Evolutionary conservation across 2,797 vertebrate genomes (phyloP).

Genomic region (Macroramphosus scolopax): DNA sequence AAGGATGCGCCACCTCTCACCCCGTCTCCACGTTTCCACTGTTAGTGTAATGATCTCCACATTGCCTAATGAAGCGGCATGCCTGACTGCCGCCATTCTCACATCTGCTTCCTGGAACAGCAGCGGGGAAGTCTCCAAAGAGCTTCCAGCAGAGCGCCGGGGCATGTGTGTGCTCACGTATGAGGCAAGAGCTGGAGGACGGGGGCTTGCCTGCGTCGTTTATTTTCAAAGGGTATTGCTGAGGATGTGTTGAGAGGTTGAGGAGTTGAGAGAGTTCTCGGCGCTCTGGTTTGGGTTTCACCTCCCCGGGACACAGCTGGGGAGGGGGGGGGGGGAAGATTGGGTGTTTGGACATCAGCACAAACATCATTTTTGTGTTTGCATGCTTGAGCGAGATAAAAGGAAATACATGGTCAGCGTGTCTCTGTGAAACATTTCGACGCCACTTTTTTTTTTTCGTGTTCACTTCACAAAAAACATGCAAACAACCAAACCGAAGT

Average conservation of each 20-base stretch:
- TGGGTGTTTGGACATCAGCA: conserved; percentile 54
- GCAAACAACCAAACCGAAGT: conserved; percentile 57
- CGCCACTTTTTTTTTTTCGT: too few species aligned
- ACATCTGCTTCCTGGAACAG: conserved; percentile 75
- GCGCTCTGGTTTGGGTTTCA: conserved; percentile 68
- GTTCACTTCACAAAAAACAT: conserved; percentile 34
- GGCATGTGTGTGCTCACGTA: conserved; percentile 65
- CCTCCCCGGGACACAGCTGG: conserved; percentile 63
- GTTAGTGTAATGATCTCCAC: conserved; percentile 51
- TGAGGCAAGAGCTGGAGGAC: conserved; percentile 63
- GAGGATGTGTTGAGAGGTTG: conserved; percentile 77
- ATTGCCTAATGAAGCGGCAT: too few species aligned
- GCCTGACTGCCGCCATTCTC: conserved; percentile 60
- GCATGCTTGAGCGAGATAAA: conserved; percentile 4
- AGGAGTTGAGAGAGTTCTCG: conserved; percentile 70
- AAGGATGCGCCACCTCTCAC: conserved; percentile 41
- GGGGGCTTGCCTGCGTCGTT: conserved; percentile 59
- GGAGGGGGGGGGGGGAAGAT: conserved; percentile 21
- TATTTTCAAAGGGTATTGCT: conserved; percentile 74
- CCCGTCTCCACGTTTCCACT: conserved; percentile 30
- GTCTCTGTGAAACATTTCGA: too few species aligned
- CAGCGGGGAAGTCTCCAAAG: conserved; percentile 57
- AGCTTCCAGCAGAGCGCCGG: conserved; percentile 61
- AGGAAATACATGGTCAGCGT: too few species aligned
- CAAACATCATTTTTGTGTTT: conserved; percentile 35